Evolutionary conservation across 2,797 vertebrate genomes (phyloP), one percentile per base, ranked within the genome.

Genomic region (Channallabes apus): DNA sequence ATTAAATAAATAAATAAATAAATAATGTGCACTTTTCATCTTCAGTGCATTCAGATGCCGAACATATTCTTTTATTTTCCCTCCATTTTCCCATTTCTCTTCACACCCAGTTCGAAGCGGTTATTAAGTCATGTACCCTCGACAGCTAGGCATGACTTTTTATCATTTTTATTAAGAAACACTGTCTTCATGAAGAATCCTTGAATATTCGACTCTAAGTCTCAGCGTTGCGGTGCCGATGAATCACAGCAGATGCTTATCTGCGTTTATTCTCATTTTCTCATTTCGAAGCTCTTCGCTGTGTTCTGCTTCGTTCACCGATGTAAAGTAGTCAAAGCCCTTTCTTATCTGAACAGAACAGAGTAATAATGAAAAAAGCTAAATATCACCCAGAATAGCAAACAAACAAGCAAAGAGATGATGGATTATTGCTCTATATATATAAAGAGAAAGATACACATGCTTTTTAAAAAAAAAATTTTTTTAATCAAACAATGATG

Each of bases 401-500:
- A 59, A 22, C n/a, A 56, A 78, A 78, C 29, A 77, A 78, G 14
- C 4, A 35, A 86, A 68, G 62, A 27, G 68, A 62, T 17, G 22
- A 35, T 35, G 35, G 76, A 83, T 86, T 41, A 69, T 46, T 46
- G 8, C 9, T 46, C 8, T n/a, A 38, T 1, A 20, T 4, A 2
- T 12, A 68, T 4, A 35, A 46, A 41, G 7, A 46, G 46, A 27
- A 56, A 29, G 7, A 56, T 54, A 17, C n/a, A 41, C 41, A 8
- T 41, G 41, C 41, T 41, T 41, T 41, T 58, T n/a, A n/a, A n/a
- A n/a, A n/a, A n/a, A n/a, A n/a, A n/a, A n/a, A n/a, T 15, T 20
- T 58, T 15, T 6, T 32, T 46, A 67, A 73, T 67, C 61, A 80
- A 87, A 91, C 84, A 83, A 61, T 22, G n/a, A n/a, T n/a, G n/a